Base-by-base conservation (phyloP, 2,797 vertebrate species). In the Halcyon leucocephala region DNA sequence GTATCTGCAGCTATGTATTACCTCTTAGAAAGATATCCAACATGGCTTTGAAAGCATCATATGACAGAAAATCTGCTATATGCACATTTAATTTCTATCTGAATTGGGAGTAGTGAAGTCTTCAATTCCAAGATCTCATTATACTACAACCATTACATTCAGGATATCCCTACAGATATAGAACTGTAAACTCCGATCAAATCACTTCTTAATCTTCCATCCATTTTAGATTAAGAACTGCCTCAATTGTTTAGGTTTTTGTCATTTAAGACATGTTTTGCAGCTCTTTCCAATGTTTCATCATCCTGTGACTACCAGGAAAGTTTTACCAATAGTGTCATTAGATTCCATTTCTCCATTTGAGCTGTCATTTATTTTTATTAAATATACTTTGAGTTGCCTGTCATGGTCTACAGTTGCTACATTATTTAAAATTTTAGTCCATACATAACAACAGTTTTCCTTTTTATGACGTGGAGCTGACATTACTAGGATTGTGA, bases 181-280 rank as follows among this genome's bases (percentile, higher is more conserved):
- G 73, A 86, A 67, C 46, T 67, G 57, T n/a, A 88, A 89, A 46
- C 61, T 77, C 74, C 6, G 4, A 85, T 71, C 52, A 81, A 77
- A 90, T 86, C 52, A 52, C n/a, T 22, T 82, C 37, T 37, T 94
- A 93, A 90, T 81, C 52, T 91, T 78, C 52, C 82, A 82, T 80
- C 19, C 17, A 37, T 73, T 90, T 90, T 49, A 77, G 71, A 89
- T 92, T 80, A 91, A 70, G 29, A 92, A 41, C 54, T 86, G 60
- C 17, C 74, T 66, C 60, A 84, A 80, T 28, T 73, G 28, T 48
- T 77, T 74, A 82, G 22, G 22, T 9, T 82, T 90, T 26, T 90
- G 62, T 13, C 60, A 57, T 46, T 65, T 62, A 79, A 82, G 73
- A 65, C 13, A 61, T 4, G 5, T 55, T 82, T 93, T 80, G 25